Conservation (phyloP, 1,140 invertebrate species). For the Lucilia cuprina region DNA sequence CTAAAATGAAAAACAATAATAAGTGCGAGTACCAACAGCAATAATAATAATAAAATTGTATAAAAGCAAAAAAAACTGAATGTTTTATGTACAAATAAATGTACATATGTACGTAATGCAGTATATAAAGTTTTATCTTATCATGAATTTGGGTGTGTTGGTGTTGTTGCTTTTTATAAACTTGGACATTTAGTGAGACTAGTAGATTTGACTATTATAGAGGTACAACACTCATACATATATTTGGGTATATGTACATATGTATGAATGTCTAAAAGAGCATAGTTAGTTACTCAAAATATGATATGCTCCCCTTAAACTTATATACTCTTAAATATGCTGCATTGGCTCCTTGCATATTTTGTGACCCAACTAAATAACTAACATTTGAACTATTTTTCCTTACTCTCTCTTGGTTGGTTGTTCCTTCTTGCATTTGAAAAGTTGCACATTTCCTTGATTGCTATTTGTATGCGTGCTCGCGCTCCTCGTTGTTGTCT, state of each 20-base stretch:
- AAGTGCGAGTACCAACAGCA: neutral
- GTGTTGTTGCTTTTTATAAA: neutral
- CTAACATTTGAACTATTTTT: neutral
- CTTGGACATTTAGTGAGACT: conserved; percentile 13
- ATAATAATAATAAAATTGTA: conserved; percentile 10
- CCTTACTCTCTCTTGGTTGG: neutral
- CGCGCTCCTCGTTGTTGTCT: conserved; percentile 7
- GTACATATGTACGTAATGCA: neutral
- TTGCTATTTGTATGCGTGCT: neutral
- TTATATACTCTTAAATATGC: neutral
- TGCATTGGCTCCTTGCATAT: neutral
- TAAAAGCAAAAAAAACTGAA: neutral
- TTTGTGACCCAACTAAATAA: neutral
- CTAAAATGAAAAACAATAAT: conserved; percentile 19
- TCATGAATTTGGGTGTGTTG: neutral
- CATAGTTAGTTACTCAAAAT: neutral
- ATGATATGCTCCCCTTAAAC: neutral
- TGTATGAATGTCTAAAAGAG: neutral
- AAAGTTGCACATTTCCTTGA: neutral
- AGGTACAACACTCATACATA: neutral
- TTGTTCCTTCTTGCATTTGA: conserved; percentile 1
- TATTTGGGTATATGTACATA: no score
- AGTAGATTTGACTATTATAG: conserved; percentile 20
- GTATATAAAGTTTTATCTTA: conserved; percentile 24
- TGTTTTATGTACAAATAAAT: neutral